These are phyloP conservation scores for Hylaeus volcanicus DNA, from an alignment of 1,140 invertebrate species.

Conservation along the genomic window DNA sequence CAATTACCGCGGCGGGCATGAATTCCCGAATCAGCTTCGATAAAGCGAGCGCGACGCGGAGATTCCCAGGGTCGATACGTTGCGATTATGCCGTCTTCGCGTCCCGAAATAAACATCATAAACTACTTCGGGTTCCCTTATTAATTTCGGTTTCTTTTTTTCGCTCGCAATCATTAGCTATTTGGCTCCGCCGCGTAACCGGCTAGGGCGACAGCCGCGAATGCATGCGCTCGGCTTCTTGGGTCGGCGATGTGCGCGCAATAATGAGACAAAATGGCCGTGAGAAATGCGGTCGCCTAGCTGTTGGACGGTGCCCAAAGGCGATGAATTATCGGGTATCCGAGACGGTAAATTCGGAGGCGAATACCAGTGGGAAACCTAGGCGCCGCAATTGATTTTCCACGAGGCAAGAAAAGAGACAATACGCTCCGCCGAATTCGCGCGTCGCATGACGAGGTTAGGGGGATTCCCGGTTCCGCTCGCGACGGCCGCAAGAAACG, in stretches of 20 bases:
- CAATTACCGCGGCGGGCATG: neutral
- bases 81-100: neutral
- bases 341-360: slow-evolving; percentile 38
- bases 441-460: neutral
- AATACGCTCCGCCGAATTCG: slow-evolving; percentile 24
- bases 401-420: slow-evolving; percentile 9
- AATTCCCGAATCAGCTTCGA: neutral
- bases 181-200: neutral
- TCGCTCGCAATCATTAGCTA: neutral
- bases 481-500: neutral
- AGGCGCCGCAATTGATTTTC: slow-evolving; percentile 32
- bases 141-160: neutral
- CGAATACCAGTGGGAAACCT: slow-evolving; percentile 30
- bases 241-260: slow-evolving; percentile 10
- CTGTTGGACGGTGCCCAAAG: slow-evolving; percentile 45
- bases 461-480: no score
- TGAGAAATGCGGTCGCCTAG: slow-evolving; percentile 48
- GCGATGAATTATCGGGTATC: slow-evolving; percentile 57
- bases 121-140: neutral
- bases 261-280: slow-evolving; percentile 59
- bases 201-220: neutral
- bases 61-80: neutral
- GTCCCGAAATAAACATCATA: no score
- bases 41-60: neutral
- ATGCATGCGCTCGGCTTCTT: slow-evolving; percentile 5